A percentile compares a stretch with the other conserved stretches of the same genome.
Evolutionary conservation across 2,888 invertebrate genomes (phyloP).

Genomic region (Drosophila tanythrix): DNA sequence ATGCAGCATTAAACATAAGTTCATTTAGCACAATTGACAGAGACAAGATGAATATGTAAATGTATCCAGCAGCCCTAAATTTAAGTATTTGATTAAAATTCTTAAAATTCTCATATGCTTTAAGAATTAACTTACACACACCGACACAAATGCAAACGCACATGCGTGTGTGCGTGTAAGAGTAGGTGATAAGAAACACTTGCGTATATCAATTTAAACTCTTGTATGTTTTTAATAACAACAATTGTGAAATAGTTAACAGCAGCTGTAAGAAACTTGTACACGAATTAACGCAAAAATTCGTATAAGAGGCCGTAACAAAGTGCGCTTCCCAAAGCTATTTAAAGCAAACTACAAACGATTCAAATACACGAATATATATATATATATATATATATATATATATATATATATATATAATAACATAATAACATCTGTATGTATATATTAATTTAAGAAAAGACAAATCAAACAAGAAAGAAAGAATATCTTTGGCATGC

Average conservation of each 20-base stretch:
- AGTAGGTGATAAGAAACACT: slow-evolving; percentile 12
- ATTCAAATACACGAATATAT: slow-evolving; percentile 29
- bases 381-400: slow-evolving; percentile 14
- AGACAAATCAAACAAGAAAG: slow-evolving; percentile 23
- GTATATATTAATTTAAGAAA: slow-evolving; percentile 24
- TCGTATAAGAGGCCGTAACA: slow-evolving; percentile 58
- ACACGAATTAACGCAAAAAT: slow-evolving; percentile 25
- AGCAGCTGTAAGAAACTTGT: slow-evolving; percentile 50
- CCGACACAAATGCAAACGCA: not conserved
- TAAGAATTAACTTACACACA: slow-evolving; percentile 32
- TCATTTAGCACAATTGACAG: slow-evolving; percentile 67
- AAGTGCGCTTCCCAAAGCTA: slow-evolving; percentile 73
- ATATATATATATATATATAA: slow-evolving; percentile 6
- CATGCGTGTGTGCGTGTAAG: not conserved
- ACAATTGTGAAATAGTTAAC: slow-evolving; percentile 70
- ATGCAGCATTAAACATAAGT: slow-evolving; percentile 41
- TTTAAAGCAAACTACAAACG: slow-evolving; percentile 28
- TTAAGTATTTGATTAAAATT: slow-evolving; percentile 37
- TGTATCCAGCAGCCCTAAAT: slow-evolving; percentile 13
- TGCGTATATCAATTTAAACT: slow-evolving; percentile 17
- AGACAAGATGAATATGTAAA: slow-evolving; percentile 15
- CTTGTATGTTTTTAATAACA: slow-evolving; percentile 30
- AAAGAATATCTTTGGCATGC: not conserved
- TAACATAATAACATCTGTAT: slow-evolving; percentile 22
- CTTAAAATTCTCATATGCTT: slow-evolving; percentile 39